Percentiles rank a stretch among this genome's conserved stretches.
These are phyloP conservation scores for Odontamblyopus rebecca DNA, from an alignment of 2,797 vertebrate species.

Conservation along the genomic window DNA sequence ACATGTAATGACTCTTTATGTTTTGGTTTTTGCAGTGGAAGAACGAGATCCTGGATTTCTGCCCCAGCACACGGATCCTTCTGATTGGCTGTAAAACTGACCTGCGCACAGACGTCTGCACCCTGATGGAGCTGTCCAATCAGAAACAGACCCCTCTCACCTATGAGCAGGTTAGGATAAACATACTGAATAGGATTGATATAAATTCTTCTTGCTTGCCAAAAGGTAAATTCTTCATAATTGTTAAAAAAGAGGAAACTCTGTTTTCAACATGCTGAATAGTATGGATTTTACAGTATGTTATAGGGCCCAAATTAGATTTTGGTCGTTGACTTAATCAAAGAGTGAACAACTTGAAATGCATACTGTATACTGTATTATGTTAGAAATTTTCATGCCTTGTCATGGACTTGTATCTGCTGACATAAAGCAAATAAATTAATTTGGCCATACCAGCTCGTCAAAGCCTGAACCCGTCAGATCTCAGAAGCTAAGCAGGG, in stretches of 20 bases:
- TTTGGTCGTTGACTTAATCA: background rate
- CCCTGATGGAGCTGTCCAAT: constrained; percentile 92
- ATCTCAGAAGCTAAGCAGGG: no score
- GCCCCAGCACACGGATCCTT: constrained; percentile 89
- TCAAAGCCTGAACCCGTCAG: no score
- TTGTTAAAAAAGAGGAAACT: no score
- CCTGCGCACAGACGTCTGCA: constrained; percentile 92
- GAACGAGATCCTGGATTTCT: constrained; percentile 92
- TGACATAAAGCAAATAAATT: background rate
- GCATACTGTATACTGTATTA: no score
- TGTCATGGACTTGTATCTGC: background rate
- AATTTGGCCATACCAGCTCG: no score
- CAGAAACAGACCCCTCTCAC: constrained; percentile 92
- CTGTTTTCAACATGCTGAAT: no score
- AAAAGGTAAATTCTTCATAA: background rate
- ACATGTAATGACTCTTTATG: constrained; percentile 12
- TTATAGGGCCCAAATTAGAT: no score
- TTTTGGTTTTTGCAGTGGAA: constrained; percentile 84
- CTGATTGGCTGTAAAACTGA: constrained; percentile 94
- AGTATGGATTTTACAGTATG: no score
- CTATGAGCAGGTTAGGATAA: constrained; percentile 86
- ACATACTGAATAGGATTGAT: background rate
- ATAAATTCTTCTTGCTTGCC: background rate
- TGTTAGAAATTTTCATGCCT: no score
- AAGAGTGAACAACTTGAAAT: background rate